Evolutionary conservation across 2,113 vertebrate genomes (phyloP), one percentile per base, ranked within the genome.

Genomic region (Meriones unguiculatus): DNA sequence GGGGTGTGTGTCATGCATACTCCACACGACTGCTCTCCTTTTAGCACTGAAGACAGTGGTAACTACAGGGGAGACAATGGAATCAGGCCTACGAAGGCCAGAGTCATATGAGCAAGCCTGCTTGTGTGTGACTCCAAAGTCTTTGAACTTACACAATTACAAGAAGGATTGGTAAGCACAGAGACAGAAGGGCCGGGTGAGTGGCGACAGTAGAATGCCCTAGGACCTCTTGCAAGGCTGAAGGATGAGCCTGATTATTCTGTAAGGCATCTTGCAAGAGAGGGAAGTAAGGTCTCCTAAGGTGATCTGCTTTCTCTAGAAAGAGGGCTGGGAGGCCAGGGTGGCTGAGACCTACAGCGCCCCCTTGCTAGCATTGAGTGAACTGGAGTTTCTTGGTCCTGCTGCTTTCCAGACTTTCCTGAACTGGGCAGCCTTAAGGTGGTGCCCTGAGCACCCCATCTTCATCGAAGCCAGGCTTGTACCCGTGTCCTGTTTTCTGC

Each of bases 1-100:
- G 0, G 6, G 9, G 50, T n/a, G 24, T 17, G 14, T 80, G 9
- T 9, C 7, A 1, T 50, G 6, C 50, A 2, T 22, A 30, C 8
- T 0, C 12, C 28, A 32, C 2, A 46, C 54, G 38, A 46, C 25
- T 90, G 7, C 4, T 69, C n/a, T 93, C 38, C 87, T 77, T 86
- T 88, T 59, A 76, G 32, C 59, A 69, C 30, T 91, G 73, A 85
- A 69, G 38, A 80, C 3, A 57, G 13, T 81, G 24, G 52, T 59
- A 78, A 88, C 80, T 52, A 67, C 32, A 73, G 5, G 20, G 32
- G 20, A 75, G 72, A 87, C 67, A 8, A 70, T 18, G 8, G 65
- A 38, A 7, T 46, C 38, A 65, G 1, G 6, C 20, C 41, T 52
- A 25, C 10, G 2, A 12, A 91, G n/a, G 15, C 20, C n/a, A 14